Evolutionary conservation across 2,113 vertebrate genomes (phyloP), one percentile per base, ranked within the genome.

Genomic region (Lethenteron reissneri): DNA sequence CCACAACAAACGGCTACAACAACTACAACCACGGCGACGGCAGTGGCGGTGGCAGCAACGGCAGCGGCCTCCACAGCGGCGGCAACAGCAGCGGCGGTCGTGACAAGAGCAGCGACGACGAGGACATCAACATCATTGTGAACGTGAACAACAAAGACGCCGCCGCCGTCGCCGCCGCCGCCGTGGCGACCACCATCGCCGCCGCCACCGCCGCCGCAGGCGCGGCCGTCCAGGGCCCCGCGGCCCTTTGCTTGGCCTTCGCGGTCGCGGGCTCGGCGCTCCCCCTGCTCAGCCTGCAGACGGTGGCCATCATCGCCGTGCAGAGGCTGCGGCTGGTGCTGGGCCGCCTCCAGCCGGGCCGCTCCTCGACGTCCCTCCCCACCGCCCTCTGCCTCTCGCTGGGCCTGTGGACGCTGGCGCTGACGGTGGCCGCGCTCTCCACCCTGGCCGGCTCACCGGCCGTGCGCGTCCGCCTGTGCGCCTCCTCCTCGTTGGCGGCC

Each of bases 281-380:
- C 80, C 85, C 92, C 79, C 88, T 99, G 79, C 89, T 97, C 89
- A 97, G 92, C 1, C 83, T 99, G 74, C 88, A 99, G 82, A 95
- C 87, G 0, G 94, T 95, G 70, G 90, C 94, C 0, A 88, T 87
- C 71, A 99, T 99, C 0, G 94, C 92, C 5, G 81, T 97, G 76
- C 90, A 92, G 76, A 82, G 94, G 10, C 85, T 97, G 25, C 85
- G 86, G 57, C 86, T 92, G 90, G 92, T 95, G 58, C 71, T 95
- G 73, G 89, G 91, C n/a, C 87, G 25, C 64, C 41, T 41, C 41
- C 41, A 41, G 41, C 41, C 41, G 41, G 41, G 41, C 41, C 41
- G 41, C 41, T 41, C 41, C 4, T 41, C 41, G 41, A 85, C 88
- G 64, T 89, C 90, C 2, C 85, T 90, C 70, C 83, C 86, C 70